A percentile compares a stretch with the other conserved stretches of the same genome.
Conservation (phyloP, 2,113 vertebrate genomes). For the Forbesichthys papilliferus region DNA sequence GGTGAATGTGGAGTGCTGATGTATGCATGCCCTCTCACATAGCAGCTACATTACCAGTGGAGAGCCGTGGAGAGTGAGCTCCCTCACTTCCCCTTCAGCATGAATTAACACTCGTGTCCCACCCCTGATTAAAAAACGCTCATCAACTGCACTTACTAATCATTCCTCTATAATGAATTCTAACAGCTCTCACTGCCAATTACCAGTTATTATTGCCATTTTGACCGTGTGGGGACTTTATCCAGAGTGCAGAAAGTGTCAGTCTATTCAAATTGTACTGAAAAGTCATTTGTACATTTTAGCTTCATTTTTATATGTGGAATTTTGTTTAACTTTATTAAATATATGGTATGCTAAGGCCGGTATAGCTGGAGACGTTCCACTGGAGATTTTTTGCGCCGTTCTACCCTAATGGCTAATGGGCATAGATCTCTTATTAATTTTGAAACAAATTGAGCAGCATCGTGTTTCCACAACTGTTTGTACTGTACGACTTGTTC, state of each 20-base stretch:
- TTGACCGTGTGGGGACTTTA: constrained; percentile 28
- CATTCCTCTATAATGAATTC: constrained; percentile 62
- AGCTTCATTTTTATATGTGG: no score
- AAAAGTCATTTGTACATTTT: no score
- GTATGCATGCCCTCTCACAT: constrained; percentile 64
- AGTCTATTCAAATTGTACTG: background rate
- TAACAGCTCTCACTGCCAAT: constrained; percentile 41
- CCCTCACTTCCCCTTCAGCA: constrained; percentile 37
- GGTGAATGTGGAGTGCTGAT: constrained; percentile 57
- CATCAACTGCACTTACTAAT: constrained; percentile 56
- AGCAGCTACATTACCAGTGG: constrained; percentile 68
- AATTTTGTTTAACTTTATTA: no score
- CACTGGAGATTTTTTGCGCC: no score
- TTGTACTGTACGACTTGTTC: background rate
- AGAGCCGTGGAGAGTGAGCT: constrained; percentile 68
- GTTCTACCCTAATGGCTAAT: background rate
- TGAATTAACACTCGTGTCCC: constrained; percentile 62
- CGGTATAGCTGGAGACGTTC: no score
- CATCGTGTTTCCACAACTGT: background rate
- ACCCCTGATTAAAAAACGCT: constrained; percentile 64
- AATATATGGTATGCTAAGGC: no score
- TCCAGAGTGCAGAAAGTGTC: constrained; percentile 10
- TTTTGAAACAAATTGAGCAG: background rate
- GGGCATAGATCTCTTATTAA: background rate
- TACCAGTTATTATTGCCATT: constrained; percentile 49